Conservation (phyloP, 2,113 vertebrate species). For the Clarias batrachus region DNA sequence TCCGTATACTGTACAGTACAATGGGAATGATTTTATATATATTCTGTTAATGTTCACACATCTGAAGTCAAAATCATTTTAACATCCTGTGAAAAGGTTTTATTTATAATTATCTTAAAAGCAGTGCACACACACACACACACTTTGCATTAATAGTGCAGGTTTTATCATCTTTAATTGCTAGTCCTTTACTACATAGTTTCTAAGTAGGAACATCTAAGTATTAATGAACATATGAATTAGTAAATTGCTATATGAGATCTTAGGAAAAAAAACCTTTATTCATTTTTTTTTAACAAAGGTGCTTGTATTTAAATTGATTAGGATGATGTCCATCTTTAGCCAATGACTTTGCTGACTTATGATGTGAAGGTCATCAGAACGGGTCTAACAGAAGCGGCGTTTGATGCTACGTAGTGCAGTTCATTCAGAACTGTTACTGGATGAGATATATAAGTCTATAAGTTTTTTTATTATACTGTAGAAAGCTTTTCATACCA, state of each 20-base stretch:
- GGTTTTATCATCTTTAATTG: background rate
- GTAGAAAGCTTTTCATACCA: background rate
- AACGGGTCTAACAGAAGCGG: background rate
- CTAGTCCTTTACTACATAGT: too few species aligned
- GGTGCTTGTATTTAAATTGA: background rate
- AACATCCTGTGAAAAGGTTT: too few species aligned
- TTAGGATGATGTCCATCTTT: background rate
- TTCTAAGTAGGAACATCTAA: too few species aligned
- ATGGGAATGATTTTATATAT: background rate
- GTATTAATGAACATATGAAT: too few species aligned
- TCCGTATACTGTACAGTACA: background rate
- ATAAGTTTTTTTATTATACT: too few species aligned
- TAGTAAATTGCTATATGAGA: too few species aligned
- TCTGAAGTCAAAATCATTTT: background rate
- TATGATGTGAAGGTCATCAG: background rate
- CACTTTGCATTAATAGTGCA: background rate
- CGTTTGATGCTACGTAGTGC: background rate
- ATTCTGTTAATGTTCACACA: background rate
- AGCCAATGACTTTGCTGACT: background rate
- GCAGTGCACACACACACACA: background rate
- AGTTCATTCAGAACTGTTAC: background rate
- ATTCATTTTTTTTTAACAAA: too few species aligned
- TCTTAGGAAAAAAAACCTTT: too few species aligned
- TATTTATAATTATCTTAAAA: background rate
- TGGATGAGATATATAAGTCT: too few species aligned